Evolutionary conservation across 2,113 vertebrate genomes (phyloP).

Genomic region (Balaenoptera acutorostrata): DNA sequence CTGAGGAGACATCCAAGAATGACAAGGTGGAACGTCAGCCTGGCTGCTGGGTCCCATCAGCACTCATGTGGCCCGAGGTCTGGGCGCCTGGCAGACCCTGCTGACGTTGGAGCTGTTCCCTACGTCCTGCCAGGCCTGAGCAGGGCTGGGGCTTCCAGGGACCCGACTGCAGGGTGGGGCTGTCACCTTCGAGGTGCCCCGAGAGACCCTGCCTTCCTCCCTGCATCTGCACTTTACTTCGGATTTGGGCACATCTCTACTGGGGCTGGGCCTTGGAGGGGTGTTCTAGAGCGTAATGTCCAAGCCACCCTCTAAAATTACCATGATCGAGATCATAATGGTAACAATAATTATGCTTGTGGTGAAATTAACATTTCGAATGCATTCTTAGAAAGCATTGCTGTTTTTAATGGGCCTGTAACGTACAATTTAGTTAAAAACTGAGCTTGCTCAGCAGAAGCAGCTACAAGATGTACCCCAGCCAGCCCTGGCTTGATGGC

Average conservation of each 20-base stretch:
- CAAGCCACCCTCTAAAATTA: not conserved
- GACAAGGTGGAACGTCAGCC: not conserved
- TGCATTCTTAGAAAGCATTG: not conserved
- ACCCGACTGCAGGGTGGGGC: rapidly evolving
- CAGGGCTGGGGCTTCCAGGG: not conserved
- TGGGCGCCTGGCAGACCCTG: not conserved
- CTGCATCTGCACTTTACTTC: not conserved
- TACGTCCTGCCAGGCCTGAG: not conserved
- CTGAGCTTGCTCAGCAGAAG: not conserved
- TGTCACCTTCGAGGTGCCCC: not conserved
- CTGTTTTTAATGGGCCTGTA: not conserved
- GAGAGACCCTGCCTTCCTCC: not conserved
- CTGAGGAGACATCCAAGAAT: not conserved
- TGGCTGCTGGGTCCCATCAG: not conserved
- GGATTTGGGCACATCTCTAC: not conserved
- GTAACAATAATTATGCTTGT: not conserved
- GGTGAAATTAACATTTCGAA: not conserved
- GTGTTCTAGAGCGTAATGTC: not conserved
- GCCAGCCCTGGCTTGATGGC: too few species aligned
- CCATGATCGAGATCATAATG: not conserved
- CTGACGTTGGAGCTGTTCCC: too few species aligned
- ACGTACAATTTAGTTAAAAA: not conserved
- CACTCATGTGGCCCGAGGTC: not conserved
- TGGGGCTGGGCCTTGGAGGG: not conserved
- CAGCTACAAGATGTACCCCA: not conserved